Evolutionary conservation across 1,140 invertebrate species (phyloP), one percentile per base, ranked within the genome.

Genomic region (Brachionus koreanus): DNA sequence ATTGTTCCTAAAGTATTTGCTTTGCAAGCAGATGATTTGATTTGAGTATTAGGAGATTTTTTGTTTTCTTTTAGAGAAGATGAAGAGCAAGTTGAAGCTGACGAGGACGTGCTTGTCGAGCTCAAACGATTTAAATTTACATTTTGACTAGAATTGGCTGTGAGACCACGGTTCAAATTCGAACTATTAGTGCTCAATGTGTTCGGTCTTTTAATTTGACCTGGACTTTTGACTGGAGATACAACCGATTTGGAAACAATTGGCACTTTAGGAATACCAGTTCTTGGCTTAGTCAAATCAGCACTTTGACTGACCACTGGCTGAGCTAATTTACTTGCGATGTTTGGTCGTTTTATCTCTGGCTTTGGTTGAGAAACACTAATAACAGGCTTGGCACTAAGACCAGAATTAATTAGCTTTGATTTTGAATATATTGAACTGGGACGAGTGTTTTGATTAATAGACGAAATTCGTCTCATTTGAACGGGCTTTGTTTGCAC

Each of bases 31-130:
- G 42, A 16, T 19, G 69, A 74, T 74, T 74, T 74, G 23, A 39
- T 10, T 46, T 74, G 69, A 74, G 39, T 74, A 74, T 42, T 74
- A 7, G 69, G 42, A 5, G 42, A 46, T 74, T 74, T 74, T 74
- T 74, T 74, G 25, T 74, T 74, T 74, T 74, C 69, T 74, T 74
- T 74, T n/a, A 74, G 25, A 10, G 69, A 74, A 13, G 69, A 74
- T 29, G 69, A 74, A 43, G 69, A 74, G 7, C 39, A 74, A 16
- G 69, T 74, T 9, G 69, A 74, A 10, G 69, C 43, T 13, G 69
- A 74, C 3, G 69, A 74, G 2, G 69, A 74, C 19, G 69, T 25
- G n/a, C 69, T 74, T 10, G 69, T 74, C 42, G 69, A 74, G 13
- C 69, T 74, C 25, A 74, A 46, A 5, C 69, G 69, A 29, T 74